Evolutionary conservation across 2,113 vertebrate species (phyloP).

Genomic region (Stomatorhinus ivindoensis): DNA sequence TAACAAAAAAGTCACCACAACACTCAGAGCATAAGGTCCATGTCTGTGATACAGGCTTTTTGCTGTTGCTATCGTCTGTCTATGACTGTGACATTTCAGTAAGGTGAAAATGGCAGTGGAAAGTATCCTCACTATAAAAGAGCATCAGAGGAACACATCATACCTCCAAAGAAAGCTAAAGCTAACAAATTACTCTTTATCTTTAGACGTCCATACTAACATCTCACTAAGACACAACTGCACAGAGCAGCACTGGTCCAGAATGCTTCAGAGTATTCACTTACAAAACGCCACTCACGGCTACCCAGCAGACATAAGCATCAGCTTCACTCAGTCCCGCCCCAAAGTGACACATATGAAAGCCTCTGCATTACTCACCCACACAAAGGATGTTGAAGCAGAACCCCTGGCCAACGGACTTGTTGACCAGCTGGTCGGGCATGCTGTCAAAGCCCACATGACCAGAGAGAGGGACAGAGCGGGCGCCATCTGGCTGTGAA

Average conservation of each 20-base stretch:
- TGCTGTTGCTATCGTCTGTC: background rate
- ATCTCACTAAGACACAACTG: background rate
- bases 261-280: background rate
- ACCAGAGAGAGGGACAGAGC: slow-evolving; percentile 81
- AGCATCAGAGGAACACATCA: background rate
- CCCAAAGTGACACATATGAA: background rate
- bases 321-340: background rate
- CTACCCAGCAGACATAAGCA: background rate
- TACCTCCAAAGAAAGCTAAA: background rate
- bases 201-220: background rate
- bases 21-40: background rate
- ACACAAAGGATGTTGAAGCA: slow-evolving; percentile 99
- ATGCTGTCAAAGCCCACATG: slow-evolving; percentile 98
- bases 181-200: background rate
- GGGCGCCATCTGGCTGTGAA: slow-evolving; percentile 81
- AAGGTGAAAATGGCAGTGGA: background rate
- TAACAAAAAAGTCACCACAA: background rate
- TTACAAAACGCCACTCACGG: background rate
- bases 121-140: background rate
- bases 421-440: slow-evolving; percentile 99
- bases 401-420: slow-evolving; percentile 94
- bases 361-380: slow-evolving; percentile 71
- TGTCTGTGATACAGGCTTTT: background rate
- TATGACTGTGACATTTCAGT: background rate
- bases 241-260: background rate